phyloP scores from a whole-genome alignment of 2,888 invertebrate species.

The Notodonta dromedarius region DNA sequence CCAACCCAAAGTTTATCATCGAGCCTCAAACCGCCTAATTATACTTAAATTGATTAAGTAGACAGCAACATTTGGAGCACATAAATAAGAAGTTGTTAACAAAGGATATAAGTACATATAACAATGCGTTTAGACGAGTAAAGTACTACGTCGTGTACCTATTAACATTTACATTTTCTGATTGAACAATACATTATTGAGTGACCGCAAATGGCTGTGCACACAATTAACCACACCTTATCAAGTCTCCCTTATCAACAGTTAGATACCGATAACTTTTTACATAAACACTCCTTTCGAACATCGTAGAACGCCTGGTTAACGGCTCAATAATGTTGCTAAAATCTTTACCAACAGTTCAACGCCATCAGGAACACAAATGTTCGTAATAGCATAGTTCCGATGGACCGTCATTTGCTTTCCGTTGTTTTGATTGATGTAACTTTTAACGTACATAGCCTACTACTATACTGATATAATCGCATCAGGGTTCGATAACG shows the following conservation, averaged over 20 bases:
- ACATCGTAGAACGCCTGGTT: slow-evolving; percentile 8
- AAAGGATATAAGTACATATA: background rate
- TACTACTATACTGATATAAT: background rate
- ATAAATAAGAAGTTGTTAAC: background rate
- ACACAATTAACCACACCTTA: slow-evolving; percentile 34
- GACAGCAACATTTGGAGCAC: background rate
- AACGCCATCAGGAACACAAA: slow-evolving; percentile 18
- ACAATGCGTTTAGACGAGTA: background rate
- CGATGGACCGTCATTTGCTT: slow-evolving; percentile 46
- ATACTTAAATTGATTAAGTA: slow-evolving; percentile 13
- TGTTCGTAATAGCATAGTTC: slow-evolving; percentile 29
- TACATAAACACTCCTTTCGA: slow-evolving; percentile 11
- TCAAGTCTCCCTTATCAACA: slow-evolving; percentile 30
- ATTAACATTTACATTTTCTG: background rate
- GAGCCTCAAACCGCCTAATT: slow-evolving; percentile 15
- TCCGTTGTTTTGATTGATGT: slow-evolving; percentile 46
- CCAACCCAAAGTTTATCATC: slow-evolving; percentile 19
- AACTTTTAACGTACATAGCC: slow-evolving; percentile 10
- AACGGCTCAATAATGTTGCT: slow-evolving; percentile 8
- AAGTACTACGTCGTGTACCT: background rate
- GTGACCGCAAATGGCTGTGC: slow-evolving; percentile 21
- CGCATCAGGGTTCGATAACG: slow-evolving; percentile 8
- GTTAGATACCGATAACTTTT: slow-evolving; percentile 28
- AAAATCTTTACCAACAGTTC: slow-evolving; percentile 7
- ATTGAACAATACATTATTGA: slow-evolving; percentile 8